phyloP scores from a whole-genome alignment of 2,888 invertebrate genomes.

The Psylliodes chrysocephalus region DNA sequence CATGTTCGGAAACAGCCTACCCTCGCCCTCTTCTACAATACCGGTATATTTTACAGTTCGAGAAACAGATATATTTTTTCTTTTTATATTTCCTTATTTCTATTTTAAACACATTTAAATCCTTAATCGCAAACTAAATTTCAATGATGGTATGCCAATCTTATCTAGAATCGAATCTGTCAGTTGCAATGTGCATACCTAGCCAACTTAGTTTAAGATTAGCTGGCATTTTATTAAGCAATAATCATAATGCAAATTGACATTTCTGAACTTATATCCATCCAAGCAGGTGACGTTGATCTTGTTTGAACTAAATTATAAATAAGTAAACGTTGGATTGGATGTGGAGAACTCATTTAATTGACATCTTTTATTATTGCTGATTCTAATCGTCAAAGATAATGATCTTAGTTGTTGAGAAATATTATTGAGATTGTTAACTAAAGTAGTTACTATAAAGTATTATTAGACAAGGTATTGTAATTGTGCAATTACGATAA shows the following conservation, averaged over 20 bases:
- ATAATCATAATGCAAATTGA: conserved; percentile 4
- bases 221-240: conserved; percentile 1
- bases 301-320: not conserved
- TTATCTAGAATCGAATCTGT: conserved; percentile 6
- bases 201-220: conserved; percentile 4
- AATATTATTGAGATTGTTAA: too few species aligned
- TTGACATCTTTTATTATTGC: conserved; percentile 2
- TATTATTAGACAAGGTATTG: too few species aligned
- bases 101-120: not conserved
- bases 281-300: conserved; percentile 2
- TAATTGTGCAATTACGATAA: too few species aligned
- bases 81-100: too few species aligned
- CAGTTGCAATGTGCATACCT: conserved; percentile 7
- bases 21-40: too few species aligned
- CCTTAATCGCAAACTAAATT: not conserved
- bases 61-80: too few species aligned
- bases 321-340: not conserved
- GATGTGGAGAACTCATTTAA: not conserved
- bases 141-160: not conserved
- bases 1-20: too few species aligned
- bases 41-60: too few species aligned
- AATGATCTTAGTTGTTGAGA: too few species aligned
- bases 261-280: not conserved
- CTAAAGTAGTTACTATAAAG: too few species aligned
- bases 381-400: too few species aligned